Conservation (phyloP, 2,797 vertebrate genomes). For the Aeoliscus strigatus region DNA sequence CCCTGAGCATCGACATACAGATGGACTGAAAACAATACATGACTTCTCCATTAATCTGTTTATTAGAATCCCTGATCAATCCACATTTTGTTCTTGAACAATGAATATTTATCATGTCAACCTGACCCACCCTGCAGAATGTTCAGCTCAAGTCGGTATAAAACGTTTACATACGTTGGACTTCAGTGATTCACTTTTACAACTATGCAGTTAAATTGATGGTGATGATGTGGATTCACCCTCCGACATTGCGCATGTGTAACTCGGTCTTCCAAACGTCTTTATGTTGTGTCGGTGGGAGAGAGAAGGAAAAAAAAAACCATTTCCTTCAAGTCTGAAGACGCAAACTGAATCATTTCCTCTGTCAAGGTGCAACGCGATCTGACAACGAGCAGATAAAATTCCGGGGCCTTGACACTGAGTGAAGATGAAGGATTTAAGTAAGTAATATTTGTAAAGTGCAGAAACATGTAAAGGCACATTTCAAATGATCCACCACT, state of each 20-base stretch:
- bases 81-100: slow-evolving; percentile 69
- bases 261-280: not conserved
- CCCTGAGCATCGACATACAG: slow-evolving; percentile 52
- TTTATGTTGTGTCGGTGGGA: not conserved
- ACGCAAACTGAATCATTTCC: slow-evolving; percentile 15
- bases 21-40: slow-evolving; percentile 38
- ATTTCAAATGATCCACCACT: too few species aligned
- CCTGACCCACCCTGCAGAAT: slow-evolving; percentile 18
- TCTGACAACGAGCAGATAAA: slow-evolving; percentile 15
- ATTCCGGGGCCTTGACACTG: slow-evolving; percentile 8
- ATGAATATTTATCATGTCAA: slow-evolving; percentile 73
- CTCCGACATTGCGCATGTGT: too few species aligned
- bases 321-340: slow-evolving; percentile 1
- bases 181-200: too few species aligned
- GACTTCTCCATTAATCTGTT: slow-evolving; percentile 63
- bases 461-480: not conserved
- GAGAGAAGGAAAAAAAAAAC: not conserved
- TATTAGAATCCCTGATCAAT: slow-evolving; percentile 65
- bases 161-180: slow-evolving; percentile 20
- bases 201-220: too few species aligned
- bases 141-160: too few species aligned
- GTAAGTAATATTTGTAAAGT: too few species aligned
- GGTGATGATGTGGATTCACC: too few species aligned
- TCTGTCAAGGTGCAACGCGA: slow-evolving; percentile 14
- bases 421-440: not conserved